These are phyloP conservation scores for Ephydatia muelleri DNA, from an alignment of 37 sponge, comb jelly and placozoan genomes.

Conservation along the genomic window DNA sequence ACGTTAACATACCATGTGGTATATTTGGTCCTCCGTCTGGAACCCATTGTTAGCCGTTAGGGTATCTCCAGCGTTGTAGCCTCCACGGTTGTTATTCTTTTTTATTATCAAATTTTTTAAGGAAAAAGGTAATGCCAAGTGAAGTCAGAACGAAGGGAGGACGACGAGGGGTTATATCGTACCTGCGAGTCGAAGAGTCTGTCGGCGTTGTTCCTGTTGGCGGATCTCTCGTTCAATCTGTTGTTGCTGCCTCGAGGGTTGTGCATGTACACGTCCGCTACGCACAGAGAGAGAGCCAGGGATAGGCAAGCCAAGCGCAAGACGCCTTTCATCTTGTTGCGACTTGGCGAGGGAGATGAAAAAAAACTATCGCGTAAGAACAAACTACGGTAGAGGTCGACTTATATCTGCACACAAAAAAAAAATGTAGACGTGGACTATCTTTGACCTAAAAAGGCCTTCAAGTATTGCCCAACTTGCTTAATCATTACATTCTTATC, in stretches of 20 bases:
- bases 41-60: conserved; percentile 31
- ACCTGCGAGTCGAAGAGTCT: conserved; percentile 98
- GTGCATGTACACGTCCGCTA: conserved; percentile 91
- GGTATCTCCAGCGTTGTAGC: conserved; percentile 95
- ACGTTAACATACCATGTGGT: conserved; percentile 90
- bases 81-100: conserved; percentile 99
- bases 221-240: conserved; percentile 92
- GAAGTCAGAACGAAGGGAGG: too few relatives aligned
- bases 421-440: too few relatives aligned
- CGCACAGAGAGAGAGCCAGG: not conserved
- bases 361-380: too few relatives aligned
- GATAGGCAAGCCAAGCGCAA: conserved; percentile 33
- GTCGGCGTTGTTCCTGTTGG: conserved; percentile 93
- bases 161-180: not conserved
- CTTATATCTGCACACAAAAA: too few relatives aligned
- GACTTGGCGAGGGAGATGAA: too few relatives aligned
- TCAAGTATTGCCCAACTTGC: too few relatives aligned
- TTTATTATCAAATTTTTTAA: too few relatives aligned
- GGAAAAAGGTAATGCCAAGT: too few relatives aligned
- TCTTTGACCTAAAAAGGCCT: too few relatives aligned
- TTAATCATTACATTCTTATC: too few relatives aligned
- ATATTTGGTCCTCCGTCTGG: conserved; percentile 60
- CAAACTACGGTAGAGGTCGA: too few relatives aligned
- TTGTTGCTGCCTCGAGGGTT: conserved; percentile 98
- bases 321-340: too few relatives aligned